Base-by-base conservation (phyloP, 2,113 vertebrate genomes). In the Percopsis transmontana region DNA sequence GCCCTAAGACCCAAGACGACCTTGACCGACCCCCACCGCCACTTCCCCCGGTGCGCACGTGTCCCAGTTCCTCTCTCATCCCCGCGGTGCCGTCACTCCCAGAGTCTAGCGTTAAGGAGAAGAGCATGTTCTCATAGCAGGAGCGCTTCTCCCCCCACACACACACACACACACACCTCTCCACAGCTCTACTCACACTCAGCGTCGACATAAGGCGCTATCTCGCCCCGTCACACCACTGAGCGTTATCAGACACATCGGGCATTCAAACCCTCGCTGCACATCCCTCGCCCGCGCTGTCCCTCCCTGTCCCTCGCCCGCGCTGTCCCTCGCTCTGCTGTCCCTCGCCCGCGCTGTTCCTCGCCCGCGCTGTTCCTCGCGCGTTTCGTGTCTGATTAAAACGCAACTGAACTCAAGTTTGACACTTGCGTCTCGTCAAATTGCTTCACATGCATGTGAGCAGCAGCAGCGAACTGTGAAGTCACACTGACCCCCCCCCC, bases 1-100 rank as follows among this genome's bases (percentile, higher is more conserved):
- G 52, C 78, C 83, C 78, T 71, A 38, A 53, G 58, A 72, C 68
- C 42, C 7, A 1, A 54, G 15, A 0, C 8, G 58, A 69, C 78
- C 66, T 79, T 77, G 47, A 74, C 58, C 67, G 20, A 11, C 18
- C 12, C 20, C 38, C 14, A 0, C 11, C 15, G 5, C 0, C 5
- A 10, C 62, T 56, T 48, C 41, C 15, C 45, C 45, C 2, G n/a
- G 45, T 48, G 15, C 6, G 45, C 15, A 48, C 3, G 52, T 55
- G 66, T 60, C 68, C 52, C 47, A 27, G 47, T 68, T 76, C 70
- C 42, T n/a, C 56, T 7, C 60, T 44, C 57, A 72, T 64, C 55
- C 11, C 1, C 13, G 40, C n/a, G 45, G 45, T n/a, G 6, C 3
- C 42, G 8, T 45, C 42, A 13, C 12, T 45, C 2, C 4, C 5